phyloP scores from a whole-genome alignment of 2,888 invertebrate genomes.

The Congeria kusceri region DNA sequence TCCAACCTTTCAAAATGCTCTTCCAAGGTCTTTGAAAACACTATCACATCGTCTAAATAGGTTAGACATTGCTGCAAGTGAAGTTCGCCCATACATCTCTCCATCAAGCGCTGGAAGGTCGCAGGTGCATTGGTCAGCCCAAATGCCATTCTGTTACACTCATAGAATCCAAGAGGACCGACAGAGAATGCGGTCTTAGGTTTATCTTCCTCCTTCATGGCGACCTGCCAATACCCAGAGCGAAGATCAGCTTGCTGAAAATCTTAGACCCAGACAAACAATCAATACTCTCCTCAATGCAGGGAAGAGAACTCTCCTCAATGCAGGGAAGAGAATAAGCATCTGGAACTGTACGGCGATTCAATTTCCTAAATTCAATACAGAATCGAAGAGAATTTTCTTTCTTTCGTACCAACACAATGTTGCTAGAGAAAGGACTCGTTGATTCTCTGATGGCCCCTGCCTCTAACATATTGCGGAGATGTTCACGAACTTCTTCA shows the following conservation, averaged over 20 bases:
- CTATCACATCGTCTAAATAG: conserved; percentile 10
- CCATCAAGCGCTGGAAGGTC: conserved; percentile 3
- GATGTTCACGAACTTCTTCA: too few relatives aligned
- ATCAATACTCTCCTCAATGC: conserved; percentile 6
- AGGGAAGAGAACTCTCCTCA: too few relatives aligned
- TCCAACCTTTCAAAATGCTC: not conserved
- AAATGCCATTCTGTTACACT: conserved; percentile 12
- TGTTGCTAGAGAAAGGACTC: not conserved
- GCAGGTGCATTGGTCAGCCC: conserved; percentile 13
- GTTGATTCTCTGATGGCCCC: not conserved
- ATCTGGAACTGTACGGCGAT: conserved; percentile 1
- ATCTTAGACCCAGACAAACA: not conserved
- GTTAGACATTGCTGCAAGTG: not conserved
- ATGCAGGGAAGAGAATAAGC: not conserved
- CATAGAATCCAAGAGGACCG: conserved; percentile 3
- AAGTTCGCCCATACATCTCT: not conserved
- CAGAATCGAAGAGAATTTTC: too few relatives aligned
- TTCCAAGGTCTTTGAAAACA: not conserved
- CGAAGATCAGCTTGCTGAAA: conserved; percentile 8
- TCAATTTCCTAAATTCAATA: too few relatives aligned
- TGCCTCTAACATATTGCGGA: too few relatives aligned
- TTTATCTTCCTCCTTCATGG: conserved; percentile 12
- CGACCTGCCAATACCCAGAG: conserved; percentile 10
- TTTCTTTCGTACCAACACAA: not conserved
- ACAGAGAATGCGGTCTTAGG: not conserved